Conservation (phyloP, 2,113 vertebrate genomes). For the Chloroceryle aenea region DNA sequence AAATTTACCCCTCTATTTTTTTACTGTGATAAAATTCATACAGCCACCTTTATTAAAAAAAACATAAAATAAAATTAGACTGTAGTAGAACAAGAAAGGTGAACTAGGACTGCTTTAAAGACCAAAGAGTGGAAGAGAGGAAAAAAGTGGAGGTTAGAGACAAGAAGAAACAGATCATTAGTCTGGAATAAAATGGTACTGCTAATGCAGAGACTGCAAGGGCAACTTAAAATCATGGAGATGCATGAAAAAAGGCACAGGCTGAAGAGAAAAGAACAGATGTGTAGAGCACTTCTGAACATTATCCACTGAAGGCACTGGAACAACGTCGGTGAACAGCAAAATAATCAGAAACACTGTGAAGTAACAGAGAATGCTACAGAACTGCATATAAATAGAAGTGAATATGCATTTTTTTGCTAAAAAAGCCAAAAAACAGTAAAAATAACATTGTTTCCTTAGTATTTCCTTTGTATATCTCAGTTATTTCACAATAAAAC, state of each 20-base stretch:
- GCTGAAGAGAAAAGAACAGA: neutral
- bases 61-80: neutral
- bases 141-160: neutral
- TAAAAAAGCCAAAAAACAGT: neutral
- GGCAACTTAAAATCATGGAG: neutral
- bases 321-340: neutral
- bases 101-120: neutral
- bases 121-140: neutral
- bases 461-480: neutral
- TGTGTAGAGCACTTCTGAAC: neutral
- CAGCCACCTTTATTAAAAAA: neutral
- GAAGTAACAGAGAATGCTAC: neutral
- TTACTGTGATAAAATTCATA: neutral
- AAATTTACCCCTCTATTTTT: neutral
- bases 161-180: neutral
- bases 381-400: neutral
- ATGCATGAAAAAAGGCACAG: neutral
- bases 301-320: neutral
- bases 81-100: neutral
- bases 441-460: neutral
- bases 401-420: neutral
- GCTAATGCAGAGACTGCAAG: neutral
- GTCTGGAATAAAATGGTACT: neutral
- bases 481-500: neutral
- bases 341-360: neutral